Evolutionary conservation across 2,113 vertebrate genomes (phyloP).

Genomic region (Clupea harengus): DNA sequence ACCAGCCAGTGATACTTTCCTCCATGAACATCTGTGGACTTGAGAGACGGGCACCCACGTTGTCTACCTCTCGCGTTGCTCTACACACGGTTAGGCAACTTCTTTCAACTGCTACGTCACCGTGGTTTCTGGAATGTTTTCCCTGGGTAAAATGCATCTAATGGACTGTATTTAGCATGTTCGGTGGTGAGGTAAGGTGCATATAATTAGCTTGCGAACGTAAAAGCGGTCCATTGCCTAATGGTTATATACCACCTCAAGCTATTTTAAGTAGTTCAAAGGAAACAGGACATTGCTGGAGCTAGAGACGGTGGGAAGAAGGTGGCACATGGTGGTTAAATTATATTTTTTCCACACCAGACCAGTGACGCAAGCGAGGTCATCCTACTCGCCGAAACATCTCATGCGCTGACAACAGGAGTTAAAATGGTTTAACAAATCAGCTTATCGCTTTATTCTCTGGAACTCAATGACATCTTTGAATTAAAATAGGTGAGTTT

Average conservation of each 20-base stretch:
- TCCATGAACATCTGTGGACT: constrained; percentile 12
- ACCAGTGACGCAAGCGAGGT: neutral
- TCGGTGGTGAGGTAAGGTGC: neutral
- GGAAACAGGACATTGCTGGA: neutral
- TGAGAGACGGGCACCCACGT: constrained; percentile 14
- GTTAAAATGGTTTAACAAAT: neutral
- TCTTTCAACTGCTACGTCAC: neutral
- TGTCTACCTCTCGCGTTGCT: neutral
- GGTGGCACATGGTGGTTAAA: neutral
- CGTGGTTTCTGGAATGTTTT: neutral
- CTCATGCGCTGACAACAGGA: neutral
- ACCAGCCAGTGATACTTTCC: constrained; percentile 5
- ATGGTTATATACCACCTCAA: neutral
- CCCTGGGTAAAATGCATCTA: neutral
- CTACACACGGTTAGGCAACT: neutral
- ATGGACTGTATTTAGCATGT: neutral
- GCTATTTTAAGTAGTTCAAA: neutral
- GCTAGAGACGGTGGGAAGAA: neutral
- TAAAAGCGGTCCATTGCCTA: neutral
- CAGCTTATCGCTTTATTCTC: neutral
- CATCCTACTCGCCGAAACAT: neutral
- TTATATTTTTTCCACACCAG: neutral
- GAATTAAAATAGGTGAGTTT: neutral
- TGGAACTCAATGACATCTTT: neutral
- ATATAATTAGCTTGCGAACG: neutral